Percentiles rank a stretch among this genome's conserved stretches.
Conservation (phyloP, 2,113 vertebrate genomes). For the Callionymus lyra region DNA sequence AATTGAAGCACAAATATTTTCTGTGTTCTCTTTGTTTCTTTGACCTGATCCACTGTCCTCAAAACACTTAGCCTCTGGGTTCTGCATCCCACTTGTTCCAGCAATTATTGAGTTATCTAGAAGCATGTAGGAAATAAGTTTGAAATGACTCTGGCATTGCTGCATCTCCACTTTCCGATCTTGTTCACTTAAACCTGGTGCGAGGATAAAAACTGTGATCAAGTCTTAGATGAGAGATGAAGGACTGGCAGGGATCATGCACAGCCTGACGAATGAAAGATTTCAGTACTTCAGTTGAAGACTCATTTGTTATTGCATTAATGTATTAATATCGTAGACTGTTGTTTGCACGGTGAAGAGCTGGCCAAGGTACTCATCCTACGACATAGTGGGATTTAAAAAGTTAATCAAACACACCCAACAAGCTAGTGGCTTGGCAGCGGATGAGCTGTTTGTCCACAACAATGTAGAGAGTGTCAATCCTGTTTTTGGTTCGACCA, state of each 20-base stretch:
- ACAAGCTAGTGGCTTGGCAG: conserved; percentile 15
- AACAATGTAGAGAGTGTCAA: conserved; percentile 19
- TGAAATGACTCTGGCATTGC: conserved; percentile 3
- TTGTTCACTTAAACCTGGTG: conserved; percentile 8
- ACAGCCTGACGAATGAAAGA: conserved; percentile 23
- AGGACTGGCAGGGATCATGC: background rate
- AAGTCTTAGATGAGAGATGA: conserved; percentile 1
- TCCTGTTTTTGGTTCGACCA: conserved; percentile 12
- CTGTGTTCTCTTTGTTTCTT: too few species aligned
- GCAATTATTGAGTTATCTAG: conserved; percentile 3
- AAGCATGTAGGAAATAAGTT: background rate
- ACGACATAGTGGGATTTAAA: conserved; percentile 21
- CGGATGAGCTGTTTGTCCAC: conserved; percentile 23
- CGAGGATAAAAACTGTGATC: conserved; percentile 18
- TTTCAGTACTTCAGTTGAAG: conserved; percentile 10
- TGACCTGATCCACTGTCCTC: too few species aligned
- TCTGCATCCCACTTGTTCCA: too few species aligned
- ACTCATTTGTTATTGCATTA: conserved; percentile 14
- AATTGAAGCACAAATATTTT: too few species aligned
- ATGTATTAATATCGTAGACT: conserved; percentile 27
- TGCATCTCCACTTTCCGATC: background rate
- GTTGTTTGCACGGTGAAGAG: conserved; percentile 14
- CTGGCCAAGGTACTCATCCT: conserved; percentile 5
- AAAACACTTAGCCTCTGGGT: too few species aligned
- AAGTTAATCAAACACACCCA: conserved; percentile 24